phyloP scores from a whole-genome alignment of 2,888 invertebrate genomes.

The Galeopsomyia nigrocyanea region DNA sequence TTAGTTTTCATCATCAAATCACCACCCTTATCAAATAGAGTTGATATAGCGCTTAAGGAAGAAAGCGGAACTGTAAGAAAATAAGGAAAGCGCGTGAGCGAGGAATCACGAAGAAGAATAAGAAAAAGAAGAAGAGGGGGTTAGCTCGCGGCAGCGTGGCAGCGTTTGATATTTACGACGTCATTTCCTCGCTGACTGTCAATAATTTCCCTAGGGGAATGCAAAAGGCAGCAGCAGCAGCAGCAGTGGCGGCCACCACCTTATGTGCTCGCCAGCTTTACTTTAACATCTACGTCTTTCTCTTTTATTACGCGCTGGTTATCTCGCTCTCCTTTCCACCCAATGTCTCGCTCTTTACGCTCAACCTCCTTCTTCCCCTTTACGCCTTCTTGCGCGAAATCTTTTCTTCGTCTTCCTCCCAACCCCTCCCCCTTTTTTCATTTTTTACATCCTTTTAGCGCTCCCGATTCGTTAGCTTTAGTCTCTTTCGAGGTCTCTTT shows the following conservation, averaged over 20 bases:
- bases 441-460: constrained; percentile 49
- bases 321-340: constrained; percentile 28
- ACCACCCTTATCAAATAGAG: too few relatives aligned
- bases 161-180: constrained; percentile 67
- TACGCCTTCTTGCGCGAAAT: neutral
- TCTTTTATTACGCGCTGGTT: constrained; percentile 44
- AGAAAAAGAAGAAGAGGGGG: constrained; percentile 47
- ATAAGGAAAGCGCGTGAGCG: constrained; percentile 42
- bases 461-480: constrained; percentile 40
- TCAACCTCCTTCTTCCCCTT: constrained; percentile 36
- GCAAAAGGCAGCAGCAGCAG: constrained; percentile 54
- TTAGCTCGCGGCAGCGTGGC: constrained; percentile 50
- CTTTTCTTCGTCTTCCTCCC: constrained; percentile 1
- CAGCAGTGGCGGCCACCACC: constrained; percentile 49
- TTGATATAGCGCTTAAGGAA: constrained; percentile 30
- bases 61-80: constrained; percentile 42
- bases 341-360: constrained; percentile 36
- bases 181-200: constrained; percentile 68
- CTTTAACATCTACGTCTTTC: constrained; percentile 48
- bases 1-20: too few relatives aligned
- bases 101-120: constrained; percentile 43
- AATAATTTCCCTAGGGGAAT: constrained; percentile 67
- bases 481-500: constrained; percentile 31
- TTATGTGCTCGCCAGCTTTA: constrained; percentile 50
- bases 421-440: constrained; percentile 21